Percentiles rank a stretch among this genome's conserved stretches.
Conservation (phyloP, 2,797 vertebrate species). For the Phylloscopus collybita region DNA sequence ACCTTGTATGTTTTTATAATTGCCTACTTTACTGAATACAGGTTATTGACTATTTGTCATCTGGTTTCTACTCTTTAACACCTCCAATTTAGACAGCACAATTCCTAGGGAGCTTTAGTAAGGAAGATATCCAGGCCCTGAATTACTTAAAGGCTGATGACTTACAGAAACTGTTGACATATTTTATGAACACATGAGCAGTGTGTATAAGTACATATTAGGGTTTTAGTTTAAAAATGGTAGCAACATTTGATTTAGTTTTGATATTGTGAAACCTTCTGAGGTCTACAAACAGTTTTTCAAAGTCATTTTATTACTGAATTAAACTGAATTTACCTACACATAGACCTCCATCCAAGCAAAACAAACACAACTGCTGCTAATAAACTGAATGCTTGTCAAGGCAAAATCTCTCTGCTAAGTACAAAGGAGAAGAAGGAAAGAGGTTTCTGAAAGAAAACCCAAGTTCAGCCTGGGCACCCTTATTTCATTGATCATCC, state of each 20-base stretch:
- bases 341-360: not conserved
- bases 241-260: not conserved
- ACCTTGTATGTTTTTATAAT: not conserved
- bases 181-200: not conserved
- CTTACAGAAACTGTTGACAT: not conserved
- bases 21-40: not conserved
- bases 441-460: not conserved
- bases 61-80: slow-evolving; percentile 5
- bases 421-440: not conserved
- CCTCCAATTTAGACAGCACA: not conserved
- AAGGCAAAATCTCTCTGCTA: not conserved
- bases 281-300: not conserved
- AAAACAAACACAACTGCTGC: not conserved
- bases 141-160: not conserved
- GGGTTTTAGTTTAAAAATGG: not conserved
- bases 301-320: not conserved
- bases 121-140: not conserved
- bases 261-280: not conserved
- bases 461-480: not conserved
- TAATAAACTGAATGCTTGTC: not conserved
- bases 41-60: not conserved
- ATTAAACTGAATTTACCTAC: not conserved
- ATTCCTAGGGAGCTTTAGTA: not conserved
- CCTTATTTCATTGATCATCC: not conserved
- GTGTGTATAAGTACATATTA: not conserved